Conservation (phyloP, 1,140 invertebrate species). For the Drosophila tsacasi region DNA sequence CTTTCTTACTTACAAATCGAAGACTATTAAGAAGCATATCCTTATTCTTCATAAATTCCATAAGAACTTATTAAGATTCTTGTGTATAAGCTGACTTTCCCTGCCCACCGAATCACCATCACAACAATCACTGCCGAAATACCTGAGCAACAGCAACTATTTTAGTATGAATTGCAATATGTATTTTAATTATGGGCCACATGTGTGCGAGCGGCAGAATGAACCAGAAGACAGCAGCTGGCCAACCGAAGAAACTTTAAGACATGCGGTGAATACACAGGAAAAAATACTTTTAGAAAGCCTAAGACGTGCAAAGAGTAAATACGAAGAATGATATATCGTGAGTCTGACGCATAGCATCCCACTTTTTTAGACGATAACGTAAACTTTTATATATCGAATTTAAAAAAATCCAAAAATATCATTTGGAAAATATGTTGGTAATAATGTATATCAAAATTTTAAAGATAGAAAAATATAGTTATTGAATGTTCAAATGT, state of each 20-base stretch:
- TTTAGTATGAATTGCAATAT: constrained; percentile 67
- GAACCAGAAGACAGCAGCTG: constrained; percentile 39
- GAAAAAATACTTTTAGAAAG: background rate
- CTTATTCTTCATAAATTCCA: constrained; percentile 13
- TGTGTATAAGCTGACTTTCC: background rate
- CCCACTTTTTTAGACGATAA: too few species aligned
- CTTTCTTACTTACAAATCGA: background rate
- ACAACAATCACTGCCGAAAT: constrained; percentile 49
- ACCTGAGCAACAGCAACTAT: constrained; percentile 44
- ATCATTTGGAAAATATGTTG: too few species aligned
- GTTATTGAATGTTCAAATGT: too few species aligned
- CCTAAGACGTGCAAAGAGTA: background rate
- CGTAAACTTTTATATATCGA: too few species aligned
- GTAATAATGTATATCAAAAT: too few species aligned
- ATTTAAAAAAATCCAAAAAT: too few species aligned
- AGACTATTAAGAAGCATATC: background rate
- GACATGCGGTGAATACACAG: constrained; percentile 20
- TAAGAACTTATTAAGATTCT: constrained; percentile 36
- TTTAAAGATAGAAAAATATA: too few species aligned
- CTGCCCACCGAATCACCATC: background rate
- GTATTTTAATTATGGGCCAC: constrained; percentile 72
- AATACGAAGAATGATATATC: background rate
- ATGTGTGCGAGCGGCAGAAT: constrained; percentile 25
- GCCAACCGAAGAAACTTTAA: constrained; percentile 10
- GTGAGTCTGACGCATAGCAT: too few species aligned